Percentiles rank a stretch among this genome's conserved stretches.
phyloP scores from a whole-genome alignment of 2,113 vertebrate species.

The Prunella himalayana region DNA sequence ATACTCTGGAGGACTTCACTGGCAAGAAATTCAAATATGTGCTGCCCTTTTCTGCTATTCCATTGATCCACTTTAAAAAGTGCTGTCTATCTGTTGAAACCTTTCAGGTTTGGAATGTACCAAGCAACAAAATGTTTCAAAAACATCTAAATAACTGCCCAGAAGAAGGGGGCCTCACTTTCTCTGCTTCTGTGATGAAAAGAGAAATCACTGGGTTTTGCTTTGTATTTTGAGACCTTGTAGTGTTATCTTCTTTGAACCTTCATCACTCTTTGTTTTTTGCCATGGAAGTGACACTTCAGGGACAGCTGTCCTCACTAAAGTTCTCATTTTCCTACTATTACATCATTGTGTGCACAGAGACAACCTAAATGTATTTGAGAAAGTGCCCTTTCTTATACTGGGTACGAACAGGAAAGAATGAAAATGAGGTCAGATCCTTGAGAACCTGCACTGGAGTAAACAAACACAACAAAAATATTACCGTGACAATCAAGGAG shows the following conservation, averaged over 20 bases:
- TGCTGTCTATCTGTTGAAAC: background rate
- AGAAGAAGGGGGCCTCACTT: background rate
- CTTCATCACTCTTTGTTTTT: background rate
- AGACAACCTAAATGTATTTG: background rate
- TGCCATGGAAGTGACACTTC: background rate
- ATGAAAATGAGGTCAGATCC: slow-evolving; percentile 6
- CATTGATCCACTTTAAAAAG: background rate
- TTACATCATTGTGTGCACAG: background rate
- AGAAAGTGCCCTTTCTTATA: background rate
- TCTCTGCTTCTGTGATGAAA: background rate
- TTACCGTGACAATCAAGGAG: slow-evolving; percentile 28
- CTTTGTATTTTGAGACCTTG: slow-evolving; percentile 14
- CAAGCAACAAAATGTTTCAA: background rate
- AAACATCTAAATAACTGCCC: background rate
- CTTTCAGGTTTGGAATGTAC: background rate
- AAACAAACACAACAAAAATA: slow-evolving; percentile 39
- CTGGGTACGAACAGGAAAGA: background rate
- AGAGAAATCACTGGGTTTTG: background rate
- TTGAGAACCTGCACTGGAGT: slow-evolving; percentile 12
- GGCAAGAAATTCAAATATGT: background rate
- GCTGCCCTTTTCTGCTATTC: background rate
- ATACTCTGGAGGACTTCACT: background rate
- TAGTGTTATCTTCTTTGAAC: background rate
- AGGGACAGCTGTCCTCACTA: background rate
- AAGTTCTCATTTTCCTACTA: background rate